A percentile compares a stretch with the other conserved stretches of the same genome.
These are phyloP conservation scores for Odontothrips loti DNA, from an alignment of 2,888 invertebrate genomes.

Conservation along the genomic window DNA sequence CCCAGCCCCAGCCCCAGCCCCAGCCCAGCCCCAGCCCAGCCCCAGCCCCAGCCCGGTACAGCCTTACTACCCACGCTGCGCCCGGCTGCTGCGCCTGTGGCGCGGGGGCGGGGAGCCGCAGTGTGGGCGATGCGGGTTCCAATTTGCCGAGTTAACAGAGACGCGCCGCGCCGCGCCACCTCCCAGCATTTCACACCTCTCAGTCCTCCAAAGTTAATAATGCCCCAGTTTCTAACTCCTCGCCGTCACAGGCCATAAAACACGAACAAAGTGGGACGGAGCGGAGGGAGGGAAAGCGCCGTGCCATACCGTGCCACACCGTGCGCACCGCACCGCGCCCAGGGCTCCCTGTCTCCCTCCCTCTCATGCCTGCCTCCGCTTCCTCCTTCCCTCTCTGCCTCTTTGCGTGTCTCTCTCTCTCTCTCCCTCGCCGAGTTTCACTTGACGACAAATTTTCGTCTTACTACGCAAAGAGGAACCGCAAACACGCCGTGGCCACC, in stretches of 20 bases:
- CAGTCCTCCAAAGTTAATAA: conserved; percentile 20
- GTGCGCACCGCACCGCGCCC: neutral
- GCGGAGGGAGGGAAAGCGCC: neutral
- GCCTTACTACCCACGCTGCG: too few species aligned
- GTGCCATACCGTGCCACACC: too few species aligned
- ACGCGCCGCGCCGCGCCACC: neutral
- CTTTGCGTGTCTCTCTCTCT: neutral
- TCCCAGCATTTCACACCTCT: neutral
- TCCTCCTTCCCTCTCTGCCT: neutral
- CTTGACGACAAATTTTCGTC: conserved; percentile 26
- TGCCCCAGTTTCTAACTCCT: conserved; percentile 20
- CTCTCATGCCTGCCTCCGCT: neutral
- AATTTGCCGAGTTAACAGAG: neutral
- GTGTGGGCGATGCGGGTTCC: neutral
- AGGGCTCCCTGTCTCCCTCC: neutral
- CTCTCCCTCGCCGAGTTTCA: neutral
- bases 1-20: too few species aligned
- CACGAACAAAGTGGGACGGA: conserved; percentile 8
- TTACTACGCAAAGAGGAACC: conserved; percentile 26
- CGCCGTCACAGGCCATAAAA: conserved; percentile 24
- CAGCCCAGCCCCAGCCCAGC: too few species aligned
- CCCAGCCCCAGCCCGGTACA: too few species aligned
- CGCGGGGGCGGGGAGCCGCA: too few species aligned
- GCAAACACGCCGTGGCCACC: conserved; percentile 10
- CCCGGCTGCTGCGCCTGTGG: too few species aligned